Conservation (phyloP, 2,113 vertebrate genomes). For the Lagenorhynchus albirostris region DNA sequence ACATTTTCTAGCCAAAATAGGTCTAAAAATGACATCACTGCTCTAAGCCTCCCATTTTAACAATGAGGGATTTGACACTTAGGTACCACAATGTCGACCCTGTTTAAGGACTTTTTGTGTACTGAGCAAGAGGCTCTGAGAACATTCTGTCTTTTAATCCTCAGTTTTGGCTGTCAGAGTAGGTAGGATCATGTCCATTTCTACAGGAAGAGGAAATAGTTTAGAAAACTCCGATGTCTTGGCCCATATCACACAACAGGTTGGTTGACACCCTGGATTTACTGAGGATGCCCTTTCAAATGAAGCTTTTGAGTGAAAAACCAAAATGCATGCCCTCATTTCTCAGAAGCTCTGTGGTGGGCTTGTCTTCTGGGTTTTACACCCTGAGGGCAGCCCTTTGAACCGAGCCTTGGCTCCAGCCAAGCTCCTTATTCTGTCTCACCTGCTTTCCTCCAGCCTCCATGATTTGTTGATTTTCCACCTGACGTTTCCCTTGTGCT, state of each 20-base stretch:
- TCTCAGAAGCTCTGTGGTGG: neutral
- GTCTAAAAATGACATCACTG: neutral
- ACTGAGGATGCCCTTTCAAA: neutral
- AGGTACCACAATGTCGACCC: neutral
- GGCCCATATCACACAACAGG: neutral
- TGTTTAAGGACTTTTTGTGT: neutral
- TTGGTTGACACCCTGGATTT: neutral
- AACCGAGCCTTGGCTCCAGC: neutral
- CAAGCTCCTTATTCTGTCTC: neutral
- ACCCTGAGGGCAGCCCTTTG: neutral
- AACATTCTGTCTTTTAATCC: slow-evolving; percentile 8
- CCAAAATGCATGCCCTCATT: neutral
- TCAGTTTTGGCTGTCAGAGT: neutral
- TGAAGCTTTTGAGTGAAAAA: neutral
- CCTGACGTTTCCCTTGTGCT: neutral
- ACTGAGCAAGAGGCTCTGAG: neutral
- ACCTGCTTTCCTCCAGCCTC: neutral
- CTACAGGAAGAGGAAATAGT: neutral
- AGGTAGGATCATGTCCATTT: neutral
- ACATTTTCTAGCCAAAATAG: neutral
- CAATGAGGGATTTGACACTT: neutral
- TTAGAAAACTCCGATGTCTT: neutral
- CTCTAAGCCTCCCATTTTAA: neutral
- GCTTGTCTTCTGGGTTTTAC: neutral
- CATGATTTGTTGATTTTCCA: neutral